phyloP scores from a whole-genome alignment of 2,888 invertebrate genomes.

The Sarcophaga subvicina region DNA sequence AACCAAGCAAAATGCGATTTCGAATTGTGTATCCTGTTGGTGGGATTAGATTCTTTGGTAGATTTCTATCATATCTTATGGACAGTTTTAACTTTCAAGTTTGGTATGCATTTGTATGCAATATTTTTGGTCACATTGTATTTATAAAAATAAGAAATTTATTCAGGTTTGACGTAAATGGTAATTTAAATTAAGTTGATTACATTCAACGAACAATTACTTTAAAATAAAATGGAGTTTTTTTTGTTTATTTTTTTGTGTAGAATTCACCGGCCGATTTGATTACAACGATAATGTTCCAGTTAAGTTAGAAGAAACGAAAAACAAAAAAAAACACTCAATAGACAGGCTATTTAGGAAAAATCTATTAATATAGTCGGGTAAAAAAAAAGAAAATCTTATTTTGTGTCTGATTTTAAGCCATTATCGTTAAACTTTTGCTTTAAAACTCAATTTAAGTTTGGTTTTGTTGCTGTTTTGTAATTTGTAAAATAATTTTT shows the following conservation, averaged over 20 bases:
- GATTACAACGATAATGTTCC: slow-evolving; percentile 33
- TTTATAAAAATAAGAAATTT: slow-evolving; percentile 19
- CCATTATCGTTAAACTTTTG: slow-evolving; percentile 50
- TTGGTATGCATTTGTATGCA: not conserved
- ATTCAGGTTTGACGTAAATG: slow-evolving; percentile 52
- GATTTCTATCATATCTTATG: no score
- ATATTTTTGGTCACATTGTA: slow-evolving; percentile 15
- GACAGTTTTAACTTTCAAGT: no score
- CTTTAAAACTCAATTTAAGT: slow-evolving; percentile 32
- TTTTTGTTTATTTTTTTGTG: not conserved
- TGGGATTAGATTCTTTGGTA: no score
- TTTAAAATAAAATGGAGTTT: slow-evolving; percentile 52
- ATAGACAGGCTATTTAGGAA: slow-evolving; percentile 16
- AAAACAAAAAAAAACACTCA: not conserved
- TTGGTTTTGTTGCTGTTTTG: slow-evolving; percentile 11
- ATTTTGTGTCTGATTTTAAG: slow-evolving; percentile 16
- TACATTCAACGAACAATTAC: slow-evolving; percentile 61
- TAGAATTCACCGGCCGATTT: not conserved
- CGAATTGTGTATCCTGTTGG: no score
- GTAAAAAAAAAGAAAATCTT: slow-evolving; percentile 9
- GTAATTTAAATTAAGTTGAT: slow-evolving; percentile 61
- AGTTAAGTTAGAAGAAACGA: slow-evolving; percentile 37
- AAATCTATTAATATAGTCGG: slow-evolving; percentile 11
- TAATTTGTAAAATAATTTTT: not conserved
- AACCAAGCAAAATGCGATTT: no score